Evolutionary conservation across 2,113 vertebrate genomes (phyloP).

Genomic region (Chascanopsetta lugubris): DNA sequence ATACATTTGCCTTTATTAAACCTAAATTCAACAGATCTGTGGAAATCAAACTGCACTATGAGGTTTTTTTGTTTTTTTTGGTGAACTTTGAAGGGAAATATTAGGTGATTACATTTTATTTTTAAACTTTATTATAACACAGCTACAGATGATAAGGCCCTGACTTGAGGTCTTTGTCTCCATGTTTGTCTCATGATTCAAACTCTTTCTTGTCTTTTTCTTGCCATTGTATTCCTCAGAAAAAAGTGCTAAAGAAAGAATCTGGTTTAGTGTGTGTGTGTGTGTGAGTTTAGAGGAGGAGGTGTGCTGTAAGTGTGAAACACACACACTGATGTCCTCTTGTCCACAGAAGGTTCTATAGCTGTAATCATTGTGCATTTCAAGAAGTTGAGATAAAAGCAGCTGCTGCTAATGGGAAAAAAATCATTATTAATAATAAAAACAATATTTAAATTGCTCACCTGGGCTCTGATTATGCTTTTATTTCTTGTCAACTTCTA

Average conservation of each 20-base stretch:
- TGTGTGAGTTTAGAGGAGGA: slow-evolving; percentile 68
- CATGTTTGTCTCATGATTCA: too few relatives aligned
- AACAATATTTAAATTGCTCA: slow-evolving; percentile 68
- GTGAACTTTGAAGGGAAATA: not conserved
- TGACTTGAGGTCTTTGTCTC: too few relatives aligned
- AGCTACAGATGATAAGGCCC: too few relatives aligned
- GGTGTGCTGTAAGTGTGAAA: slow-evolving; percentile 68
- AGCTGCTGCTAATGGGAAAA: slow-evolving; percentile 71
- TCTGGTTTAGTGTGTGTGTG: slow-evolving; percentile 36
- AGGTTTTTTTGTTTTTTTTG: too few relatives aligned
- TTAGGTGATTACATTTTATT: slow-evolving; percentile 16
- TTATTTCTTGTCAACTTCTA: too few relatives aligned
- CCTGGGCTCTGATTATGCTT: slow-evolving; percentile 9
- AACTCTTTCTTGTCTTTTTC: slow-evolving; percentile 47
- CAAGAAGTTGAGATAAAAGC: slow-evolving; percentile 61
- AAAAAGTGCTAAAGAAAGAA: slow-evolving; percentile 54
- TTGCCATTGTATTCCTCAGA: slow-evolving; percentile 61
- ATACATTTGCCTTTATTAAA: too few relatives aligned
- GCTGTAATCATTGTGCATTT: slow-evolving; percentile 75
- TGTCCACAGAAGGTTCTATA: slow-evolving; percentile 56
- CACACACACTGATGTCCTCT: slow-evolving; percentile 78
- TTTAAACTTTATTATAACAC: too few relatives aligned
- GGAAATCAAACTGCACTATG: too few relatives aligned
- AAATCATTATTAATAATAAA: slow-evolving; percentile 80
- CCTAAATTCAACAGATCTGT: too few relatives aligned